A percentile compares a stretch with the other conserved stretches of the same genome.
phyloP scores from a whole-genome alignment of 2,113 vertebrate genomes.

The Microcebus griseorufus region DNA sequence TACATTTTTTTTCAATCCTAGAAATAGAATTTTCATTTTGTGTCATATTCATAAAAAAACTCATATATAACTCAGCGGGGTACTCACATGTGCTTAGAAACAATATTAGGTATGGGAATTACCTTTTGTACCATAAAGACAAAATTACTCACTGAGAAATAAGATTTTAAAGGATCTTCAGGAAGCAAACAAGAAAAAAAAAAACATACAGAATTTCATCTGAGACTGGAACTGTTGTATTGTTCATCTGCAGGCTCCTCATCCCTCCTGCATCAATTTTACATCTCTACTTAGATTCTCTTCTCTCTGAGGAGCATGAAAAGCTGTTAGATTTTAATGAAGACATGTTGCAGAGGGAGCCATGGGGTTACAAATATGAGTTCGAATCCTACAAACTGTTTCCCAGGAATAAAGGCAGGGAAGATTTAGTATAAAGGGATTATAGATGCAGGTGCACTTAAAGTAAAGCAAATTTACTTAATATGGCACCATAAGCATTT shows the following conservation, averaged over 20 bases:
- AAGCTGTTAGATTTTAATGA: conserved; percentile 76
- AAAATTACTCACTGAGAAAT: conserved; percentile 86
- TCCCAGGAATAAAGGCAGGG: conserved; percentile 38
- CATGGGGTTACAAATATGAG: conserved; percentile 59
- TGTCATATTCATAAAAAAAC: conserved; percentile 83
- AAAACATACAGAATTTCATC: conserved; percentile 71
- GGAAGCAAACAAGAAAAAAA: conserved; percentile 74
- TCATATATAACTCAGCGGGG: conserved; percentile 87
- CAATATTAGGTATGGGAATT: conserved; percentile 88
- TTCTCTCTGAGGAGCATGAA: conserved; percentile 22
- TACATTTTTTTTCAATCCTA: conserved; percentile 82
- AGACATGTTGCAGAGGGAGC: conserved; percentile 59
- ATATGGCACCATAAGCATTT: conserved; percentile 38
- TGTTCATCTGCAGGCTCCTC: conserved; percentile 64
- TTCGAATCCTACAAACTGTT: conserved; percentile 73
- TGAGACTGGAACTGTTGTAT: conserved; percentile 68
- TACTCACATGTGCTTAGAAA: conserved; percentile 85
- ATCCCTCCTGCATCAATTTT: conserved; percentile 78
- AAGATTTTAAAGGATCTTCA: conserved; percentile 81
- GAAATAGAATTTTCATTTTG: conserved; percentile 86
- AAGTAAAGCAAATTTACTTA: conserved; percentile 68
- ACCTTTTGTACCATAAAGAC: conserved; percentile 85
- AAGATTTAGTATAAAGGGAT: conserved; percentile 50
- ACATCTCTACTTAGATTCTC: conserved; percentile 73
- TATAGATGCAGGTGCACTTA: conserved; percentile 65